Evolutionary conservation across 2,113 vertebrate genomes (phyloP).

Genomic region (Crotophaga sulcirostris): DNA sequence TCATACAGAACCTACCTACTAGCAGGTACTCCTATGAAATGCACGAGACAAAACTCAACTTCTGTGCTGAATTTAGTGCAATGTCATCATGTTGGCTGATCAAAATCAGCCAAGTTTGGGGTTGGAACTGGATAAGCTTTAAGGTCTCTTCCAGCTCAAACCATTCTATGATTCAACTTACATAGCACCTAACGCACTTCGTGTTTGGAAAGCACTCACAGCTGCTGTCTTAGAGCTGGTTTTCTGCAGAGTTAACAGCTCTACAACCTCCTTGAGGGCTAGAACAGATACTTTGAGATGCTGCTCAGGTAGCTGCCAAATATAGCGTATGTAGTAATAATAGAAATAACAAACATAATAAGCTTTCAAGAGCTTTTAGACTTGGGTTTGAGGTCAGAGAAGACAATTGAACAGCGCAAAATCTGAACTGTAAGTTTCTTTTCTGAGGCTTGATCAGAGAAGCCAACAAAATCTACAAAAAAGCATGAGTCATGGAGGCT

Average conservation of each 20-base stretch:
- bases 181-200: no score
- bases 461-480: neutral
- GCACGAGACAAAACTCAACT: neutral
- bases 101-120: neutral
- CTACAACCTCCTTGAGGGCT: neutral
- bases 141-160: no score
- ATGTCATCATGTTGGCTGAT: neutral
- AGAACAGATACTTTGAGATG: neutral
- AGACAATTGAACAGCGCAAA: neutral
- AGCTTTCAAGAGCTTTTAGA: neutral
- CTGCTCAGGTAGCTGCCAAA: neutral
- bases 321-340: neutral
- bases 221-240: neutral
- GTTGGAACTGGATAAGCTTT: no score
- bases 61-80: neutral
- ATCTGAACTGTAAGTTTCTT: neutral
- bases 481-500: accelerated
- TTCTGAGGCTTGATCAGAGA: neutral
- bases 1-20: neutral
- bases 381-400: neutral
- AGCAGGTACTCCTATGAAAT: neutral
- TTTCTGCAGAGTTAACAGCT: neutral
- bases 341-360: neutral
- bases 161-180: no score
- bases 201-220: neutral